Evolutionary conservation across 2,113 vertebrate species (phyloP), one percentile per base, ranked within the genome.

Genomic region (Odontophorus gujanensis): DNA sequence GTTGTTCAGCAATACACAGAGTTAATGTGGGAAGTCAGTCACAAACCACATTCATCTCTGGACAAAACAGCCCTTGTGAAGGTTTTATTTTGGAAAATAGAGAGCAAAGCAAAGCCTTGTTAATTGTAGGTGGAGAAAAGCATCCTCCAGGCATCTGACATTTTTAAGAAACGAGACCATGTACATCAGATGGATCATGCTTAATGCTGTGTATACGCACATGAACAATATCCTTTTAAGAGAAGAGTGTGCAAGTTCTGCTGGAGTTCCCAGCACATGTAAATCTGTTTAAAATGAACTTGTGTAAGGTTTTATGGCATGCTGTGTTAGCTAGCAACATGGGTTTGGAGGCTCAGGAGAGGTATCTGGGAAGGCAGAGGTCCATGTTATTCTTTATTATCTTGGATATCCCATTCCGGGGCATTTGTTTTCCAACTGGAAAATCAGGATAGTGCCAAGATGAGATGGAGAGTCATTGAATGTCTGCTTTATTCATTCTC

Each of bases 31-130:
- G 22, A 83, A 91, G 34, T 89, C 68, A 92, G 65, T 48, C 51
- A 94, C 78, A 91, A 95, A 61, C 71, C 13, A 85, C 85, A 89
- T 89, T 51, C 11, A 87, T 74, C 14, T 17, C 17, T 83, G 43
- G 85, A 80, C 13, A 59, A 78, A 91, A n/a, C 18, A 75, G 45
- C 25, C 50, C 25, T 40, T 15, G 9, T 82, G 45, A 84, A 61
- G 30, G 17, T 75, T 90, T 87, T 75, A 21, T 86, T 92, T 95
- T 36, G 25, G 62, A 68, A 91, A 92, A 51, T 1, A 75, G 25
- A 81, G 17, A 69, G 14, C 48, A 90, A 94, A 95, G 20, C 51
- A 87, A 71, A 93, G 32, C 21, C 47, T 3, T 48, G 9, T 32
- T 82, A 34, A 82, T 76, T 77, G 58, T 78, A 61, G 9, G 55